Evolutionary conservation across 2,113 vertebrate genomes (phyloP), one percentile per base, ranked within the genome.

Genomic region (Sander lucioperca): DNA sequence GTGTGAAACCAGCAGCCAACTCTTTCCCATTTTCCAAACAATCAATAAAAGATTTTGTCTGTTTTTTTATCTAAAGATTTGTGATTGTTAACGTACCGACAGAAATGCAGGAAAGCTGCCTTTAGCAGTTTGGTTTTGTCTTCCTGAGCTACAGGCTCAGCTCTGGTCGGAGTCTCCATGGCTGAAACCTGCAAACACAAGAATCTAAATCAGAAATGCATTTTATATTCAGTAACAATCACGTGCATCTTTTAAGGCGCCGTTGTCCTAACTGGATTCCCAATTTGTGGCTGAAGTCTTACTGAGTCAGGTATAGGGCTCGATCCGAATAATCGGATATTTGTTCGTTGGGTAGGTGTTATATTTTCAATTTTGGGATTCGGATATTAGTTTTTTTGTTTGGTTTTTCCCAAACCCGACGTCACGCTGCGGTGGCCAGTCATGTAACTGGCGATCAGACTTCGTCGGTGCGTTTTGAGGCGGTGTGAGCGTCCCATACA

Each of bases 81-180:
- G 9, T 4, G 36, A 0, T 45, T 27, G 2, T 25, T 1, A 21
- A 90, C 87, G 10, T 95, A 99, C 98, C 97, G 97, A 93, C 97
- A 99, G 92, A 96, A 99, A 70, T 97, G 97, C 4, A 99, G 95
- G 92, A 99, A 99, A n/a, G 97, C 97, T 18, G 96, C 88, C 93
- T 99, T 99, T 81, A 99, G 91, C 59, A 97, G 90, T 71, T 96
- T 98, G 19, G 95, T 97, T 89, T 97, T 99, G 89, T 99, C 97
- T 83, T 97, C 97, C 67, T 97, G 96, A 68, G 95, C 94, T 8
- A 95, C 86, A 0, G 92, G 76, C 64, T 97, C 97, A 1, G 90
- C 85, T 90, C 95, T 96, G 47, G 87, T 63, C 0, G 93, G 86
- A 3, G 93, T 63, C 19, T 97, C 97, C 94, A 96, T 95, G 0